Evolutionary conservation across 2,888 invertebrate species (phyloP), one percentile per base, ranked within the genome.

Genomic region (Agrotis exclamationis): DNA sequence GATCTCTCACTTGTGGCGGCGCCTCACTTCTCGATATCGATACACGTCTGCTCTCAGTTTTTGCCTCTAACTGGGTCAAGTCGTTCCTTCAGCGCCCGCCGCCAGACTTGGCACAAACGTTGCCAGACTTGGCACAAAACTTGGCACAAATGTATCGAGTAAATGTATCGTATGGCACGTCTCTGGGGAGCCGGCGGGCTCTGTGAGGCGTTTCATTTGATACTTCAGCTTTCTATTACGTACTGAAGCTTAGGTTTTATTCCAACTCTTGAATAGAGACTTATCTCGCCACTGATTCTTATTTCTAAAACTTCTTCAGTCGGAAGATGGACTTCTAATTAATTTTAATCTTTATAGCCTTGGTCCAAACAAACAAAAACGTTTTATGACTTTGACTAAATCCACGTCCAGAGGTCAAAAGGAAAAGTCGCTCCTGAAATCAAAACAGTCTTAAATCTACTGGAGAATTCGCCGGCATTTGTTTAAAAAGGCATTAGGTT

Each of bases 371-470:
- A 70, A 63, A 39, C 39, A 63, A 59, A 50, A 53, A 13, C n/a
- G 57, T 45, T 63, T 59, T 53, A 53, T 51, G 53, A 58, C 20
- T 59, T 53, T 2, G 20, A 59, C 45, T 6, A 18, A 56, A 73
- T 13, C 51, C 39, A 50, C 54, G 54, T 63, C 4, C 44, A 53
- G 63, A 71, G 48, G 75, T 71, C 53, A 75, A 59, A 39, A 71
- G 53, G 33, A 45, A 51, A 70, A 71, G 53, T 63, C 45, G 53
- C 50, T 58, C 18, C 48, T 48, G 22, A 75, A 78, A 75, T 69
- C 68, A 77, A 77, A 77, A 74, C 75, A 80, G 80, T 80, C 68
- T 75, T 75, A 68, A 75, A 80, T 75, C 79, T 56, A 57, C 48
- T 48, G 47, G 14, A 53, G 76, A 44, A 44, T 79, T 64, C 60